Conservation (phyloP, 2,113 vertebrate species). For the Peromyscus polionotus region DNA sequence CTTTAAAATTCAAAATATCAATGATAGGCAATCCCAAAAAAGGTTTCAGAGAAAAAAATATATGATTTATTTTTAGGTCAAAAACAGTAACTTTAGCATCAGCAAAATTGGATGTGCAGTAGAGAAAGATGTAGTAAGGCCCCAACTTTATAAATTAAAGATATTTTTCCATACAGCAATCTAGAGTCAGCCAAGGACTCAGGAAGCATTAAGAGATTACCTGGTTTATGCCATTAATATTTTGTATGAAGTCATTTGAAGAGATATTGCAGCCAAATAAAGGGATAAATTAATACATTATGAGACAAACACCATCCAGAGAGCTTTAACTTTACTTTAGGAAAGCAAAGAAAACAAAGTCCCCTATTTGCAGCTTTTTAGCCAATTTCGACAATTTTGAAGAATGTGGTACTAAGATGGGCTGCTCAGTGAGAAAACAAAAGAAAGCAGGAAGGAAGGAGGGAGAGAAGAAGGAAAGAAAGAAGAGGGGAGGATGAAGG, state of each 20-base stretch:
- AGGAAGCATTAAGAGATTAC: neutral
- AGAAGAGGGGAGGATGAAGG: no score
- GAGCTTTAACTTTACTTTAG: neutral
- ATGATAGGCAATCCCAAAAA: neutral
- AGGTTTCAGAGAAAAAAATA: neutral
- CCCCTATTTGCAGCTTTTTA: neutral
- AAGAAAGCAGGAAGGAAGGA: neutral
- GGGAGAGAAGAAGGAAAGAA: no score
- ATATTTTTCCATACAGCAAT: neutral
- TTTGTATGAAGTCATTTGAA: neutral
- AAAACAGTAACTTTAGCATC: neutral
- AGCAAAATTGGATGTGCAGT: neutral
- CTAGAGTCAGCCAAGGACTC: neutral
- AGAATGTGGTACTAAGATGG: neutral
- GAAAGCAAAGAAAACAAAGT: neutral
- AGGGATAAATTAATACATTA: neutral
- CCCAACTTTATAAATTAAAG: neutral
- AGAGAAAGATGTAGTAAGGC: neutral
- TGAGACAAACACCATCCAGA: neutral
- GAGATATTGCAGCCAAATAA: constrained; percentile 6
- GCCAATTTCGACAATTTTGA: neutral
- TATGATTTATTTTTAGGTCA: neutral
- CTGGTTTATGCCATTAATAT: neutral
- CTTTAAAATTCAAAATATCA: neutral
- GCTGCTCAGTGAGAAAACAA: neutral